Evolutionary conservation across 1,140 invertebrate species (phyloP).

Genomic region (Penaeus japonicus): DNA sequence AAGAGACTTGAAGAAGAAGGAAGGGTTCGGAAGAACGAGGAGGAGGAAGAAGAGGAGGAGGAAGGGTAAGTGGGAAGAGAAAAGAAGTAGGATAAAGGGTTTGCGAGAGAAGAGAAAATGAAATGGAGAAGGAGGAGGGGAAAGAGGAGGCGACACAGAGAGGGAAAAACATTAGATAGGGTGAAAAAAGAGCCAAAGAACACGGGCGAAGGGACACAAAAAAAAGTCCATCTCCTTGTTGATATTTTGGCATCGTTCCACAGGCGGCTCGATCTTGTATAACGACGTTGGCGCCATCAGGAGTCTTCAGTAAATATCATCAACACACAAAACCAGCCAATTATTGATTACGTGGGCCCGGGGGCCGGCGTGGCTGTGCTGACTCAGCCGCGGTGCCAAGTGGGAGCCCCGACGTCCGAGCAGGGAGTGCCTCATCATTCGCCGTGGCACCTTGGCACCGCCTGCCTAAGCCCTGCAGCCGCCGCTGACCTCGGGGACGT

Average conservation of each 20-base stretch:
- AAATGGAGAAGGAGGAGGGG: background rate
- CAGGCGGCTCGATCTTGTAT: conserved; percentile 28
- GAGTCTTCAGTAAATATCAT: conserved; percentile 34
- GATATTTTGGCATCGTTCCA: conserved; percentile 32
- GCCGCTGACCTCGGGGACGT: background rate
- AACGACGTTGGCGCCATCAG: conserved; percentile 24
- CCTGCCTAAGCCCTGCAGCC: background rate
- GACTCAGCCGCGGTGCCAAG: conserved; percentile 32
- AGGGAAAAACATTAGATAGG: background rate
- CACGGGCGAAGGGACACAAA: background rate
- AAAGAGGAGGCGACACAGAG: background rate
- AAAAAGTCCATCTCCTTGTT: conserved; percentile 13
- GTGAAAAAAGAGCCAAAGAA: background rate
- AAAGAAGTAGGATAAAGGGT: too few species aligned
- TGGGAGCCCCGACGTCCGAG: conserved; percentile 14
- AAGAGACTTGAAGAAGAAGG: background rate
- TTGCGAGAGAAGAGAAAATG: too few species aligned
- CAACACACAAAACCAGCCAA: conserved; percentile 42
- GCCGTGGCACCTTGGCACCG: background rate
- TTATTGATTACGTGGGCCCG: conserved; percentile 32
- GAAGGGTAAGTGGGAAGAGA: background rate
- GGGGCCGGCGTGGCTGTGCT: conserved; percentile 14
- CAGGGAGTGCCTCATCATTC: background rate
- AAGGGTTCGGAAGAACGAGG: background rate
- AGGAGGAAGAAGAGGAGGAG: background rate